These are phyloP conservation scores for Sapajus apella DNA, from an alignment of 2,113 vertebrate genomes.

Conservation along the genomic window DNA sequence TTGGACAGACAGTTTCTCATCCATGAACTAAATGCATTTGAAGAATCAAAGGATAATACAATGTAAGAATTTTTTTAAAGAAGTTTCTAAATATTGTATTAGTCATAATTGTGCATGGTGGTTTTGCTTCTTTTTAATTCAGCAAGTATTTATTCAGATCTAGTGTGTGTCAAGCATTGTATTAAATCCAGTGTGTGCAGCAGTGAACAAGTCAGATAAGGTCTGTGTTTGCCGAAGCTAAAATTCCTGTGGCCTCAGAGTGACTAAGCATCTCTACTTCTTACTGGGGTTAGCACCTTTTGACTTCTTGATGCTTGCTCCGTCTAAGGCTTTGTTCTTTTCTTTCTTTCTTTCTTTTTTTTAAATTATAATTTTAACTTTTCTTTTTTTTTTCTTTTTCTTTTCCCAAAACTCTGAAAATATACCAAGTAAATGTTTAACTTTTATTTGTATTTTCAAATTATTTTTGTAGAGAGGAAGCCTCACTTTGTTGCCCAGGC, in stretches of 20 bases:
- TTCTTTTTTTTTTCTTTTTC: no score
- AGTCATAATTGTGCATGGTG: not conserved
- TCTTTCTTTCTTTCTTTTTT: not conserved
- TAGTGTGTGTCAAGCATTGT: not conserved
- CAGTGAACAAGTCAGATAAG: not conserved
- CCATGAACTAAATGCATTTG: conserved; percentile 90
- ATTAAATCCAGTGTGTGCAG: not conserved
- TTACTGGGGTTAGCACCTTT: not conserved
- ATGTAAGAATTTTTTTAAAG: conserved; percentile 87
- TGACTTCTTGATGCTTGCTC: not conserved
- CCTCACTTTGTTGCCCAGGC: no score
- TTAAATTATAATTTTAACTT: not conserved
- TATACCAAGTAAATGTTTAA: no score
- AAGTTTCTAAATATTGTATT: not conserved
- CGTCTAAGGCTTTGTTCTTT: not conserved
- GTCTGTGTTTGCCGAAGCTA: not conserved
- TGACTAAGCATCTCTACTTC: not conserved
- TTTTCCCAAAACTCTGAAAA: no score
- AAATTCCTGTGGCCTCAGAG: not conserved
- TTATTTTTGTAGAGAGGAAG: no score
- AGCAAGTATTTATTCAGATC: not conserved
- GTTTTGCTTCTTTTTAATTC: conserved; percentile 9
- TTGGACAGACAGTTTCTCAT: conserved; percentile 95
- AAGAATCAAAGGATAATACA: conserved; percentile 89
- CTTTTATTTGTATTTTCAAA: no score